phyloP scores from a whole-genome alignment of 2,797 vertebrate species.

The Pantherophis alleghaniensis region DNA sequence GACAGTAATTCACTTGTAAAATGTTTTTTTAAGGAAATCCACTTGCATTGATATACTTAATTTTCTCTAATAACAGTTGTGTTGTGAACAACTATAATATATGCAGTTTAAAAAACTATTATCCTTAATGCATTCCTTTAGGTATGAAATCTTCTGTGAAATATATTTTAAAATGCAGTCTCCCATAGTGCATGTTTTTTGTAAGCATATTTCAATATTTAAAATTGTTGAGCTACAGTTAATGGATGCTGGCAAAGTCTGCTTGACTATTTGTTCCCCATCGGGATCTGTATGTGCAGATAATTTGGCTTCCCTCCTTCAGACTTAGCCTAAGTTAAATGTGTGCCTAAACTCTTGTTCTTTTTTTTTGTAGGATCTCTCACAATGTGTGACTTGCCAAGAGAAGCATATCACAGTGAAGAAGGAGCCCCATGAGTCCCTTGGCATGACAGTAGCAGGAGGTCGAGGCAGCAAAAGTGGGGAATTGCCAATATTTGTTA shows the following conservation, averaged over 20 bases:
- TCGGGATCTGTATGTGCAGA: neutral
- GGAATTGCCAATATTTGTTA: slow-evolving; percentile 97
- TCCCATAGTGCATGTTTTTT: neutral
- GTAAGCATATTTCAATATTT: neutral
- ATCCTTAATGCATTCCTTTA: neutral
- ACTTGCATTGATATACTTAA: neutral
- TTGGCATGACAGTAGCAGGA: slow-evolving; percentile 98
- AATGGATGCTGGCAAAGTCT: neutral
- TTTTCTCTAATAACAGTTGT: neutral
- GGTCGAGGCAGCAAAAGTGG: slow-evolving; percentile 96
- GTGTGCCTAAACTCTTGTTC: neutral
- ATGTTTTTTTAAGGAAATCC: neutral
- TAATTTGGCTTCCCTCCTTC: neutral
- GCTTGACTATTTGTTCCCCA: neutral
- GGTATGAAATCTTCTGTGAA: neutral
- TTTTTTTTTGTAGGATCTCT: slow-evolving; percentile 82
- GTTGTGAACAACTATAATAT: neutral
- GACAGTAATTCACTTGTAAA: neutral
- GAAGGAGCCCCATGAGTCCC: slow-evolving; percentile 94
- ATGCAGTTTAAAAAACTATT: neutral
- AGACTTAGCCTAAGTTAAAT: neutral
- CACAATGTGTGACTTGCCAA: slow-evolving; percentile 93
- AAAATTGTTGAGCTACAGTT: neutral
- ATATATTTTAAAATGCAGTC: neutral
- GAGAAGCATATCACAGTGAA: slow-evolving; percentile 97